Evolutionary conservation across 2,113 vertebrate genomes (phyloP), one percentile per base, ranked within the genome.

Genomic region (Desmodus rotundus): DNA sequence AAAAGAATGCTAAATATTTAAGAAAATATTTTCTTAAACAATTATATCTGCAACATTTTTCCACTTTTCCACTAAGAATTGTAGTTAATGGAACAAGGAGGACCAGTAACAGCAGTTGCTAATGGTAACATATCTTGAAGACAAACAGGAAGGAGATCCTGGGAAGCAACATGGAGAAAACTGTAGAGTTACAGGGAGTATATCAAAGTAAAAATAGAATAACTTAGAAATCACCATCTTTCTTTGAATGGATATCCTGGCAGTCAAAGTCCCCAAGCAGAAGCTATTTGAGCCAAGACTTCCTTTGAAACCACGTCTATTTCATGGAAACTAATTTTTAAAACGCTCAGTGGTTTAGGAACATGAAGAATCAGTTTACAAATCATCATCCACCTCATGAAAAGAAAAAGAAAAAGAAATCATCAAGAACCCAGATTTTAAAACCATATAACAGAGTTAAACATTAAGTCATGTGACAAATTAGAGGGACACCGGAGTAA

Each of bases 271-370:
- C 91, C 88, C 43, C 41, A 92, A 98, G 94, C 87, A 97, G 97
- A 97, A 96, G 89, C 78, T 93, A 43, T 83, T 68, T 0, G 13
- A 98, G 97, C 98, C 98, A 98, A 98, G 76, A 93, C 91, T 98
- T 98, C 97, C 97, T 98, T 98, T 97, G 97, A 98, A 98, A 98
- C 76, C 93, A 95, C 96, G 94, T 98, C 92, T 96, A 97, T 97
- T 98, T 98, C 80, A 1, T 98, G 97, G 98, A 98, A 98, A 98
- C 97, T 92, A 96, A 98, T 98, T 98, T 98, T 84, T 97, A 95
- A 98, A 98, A 95, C 94, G 89, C 96, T 87, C 92, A 15, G 96
- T 98, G 97, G 97, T 98, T 98, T 98, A 96, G 97, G 96, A 98
- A 97, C 91, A 96, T 94, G 92, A 98, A 97, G 98, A 98, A 72